phyloP scores from a whole-genome alignment of 2,113 vertebrate genomes.

The Mesitornis unicolor region DNA sequence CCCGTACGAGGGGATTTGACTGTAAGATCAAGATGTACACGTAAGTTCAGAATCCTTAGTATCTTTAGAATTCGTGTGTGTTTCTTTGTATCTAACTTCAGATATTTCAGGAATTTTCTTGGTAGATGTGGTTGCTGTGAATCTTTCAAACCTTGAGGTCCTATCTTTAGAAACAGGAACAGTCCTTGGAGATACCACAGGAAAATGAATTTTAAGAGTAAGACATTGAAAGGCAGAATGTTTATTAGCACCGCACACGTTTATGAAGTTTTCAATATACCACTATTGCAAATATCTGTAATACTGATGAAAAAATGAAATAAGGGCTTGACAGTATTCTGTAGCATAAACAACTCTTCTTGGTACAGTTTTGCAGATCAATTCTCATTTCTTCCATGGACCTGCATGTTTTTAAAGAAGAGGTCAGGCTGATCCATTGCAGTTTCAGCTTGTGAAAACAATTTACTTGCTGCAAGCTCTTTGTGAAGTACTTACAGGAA shows the following conservation, averaged over 20 bases:
- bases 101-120: background rate
- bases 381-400: background rate
- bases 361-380: background rate
- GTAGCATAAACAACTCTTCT: background rate
- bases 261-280: background rate
- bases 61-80: background rate
- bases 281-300: background rate
- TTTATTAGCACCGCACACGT: background rate
- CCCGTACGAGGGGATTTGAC: background rate
- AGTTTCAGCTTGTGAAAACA: background rate
- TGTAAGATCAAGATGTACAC: fast-evolving
- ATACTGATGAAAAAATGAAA: background rate
- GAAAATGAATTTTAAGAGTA: background rate
- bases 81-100: background rate
- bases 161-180: background rate
- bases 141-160: background rate
- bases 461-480: background rate
- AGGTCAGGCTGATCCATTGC: background rate
- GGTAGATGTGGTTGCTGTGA: background rate
- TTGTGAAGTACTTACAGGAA: background rate
- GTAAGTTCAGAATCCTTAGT: background rate
- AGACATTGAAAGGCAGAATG: background rate
- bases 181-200: background rate
- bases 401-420: background rate
- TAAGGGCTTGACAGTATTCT: background rate